phyloP scores from a whole-genome alignment of 1,140 invertebrate species.

The Phthorimaea operculella region DNA sequence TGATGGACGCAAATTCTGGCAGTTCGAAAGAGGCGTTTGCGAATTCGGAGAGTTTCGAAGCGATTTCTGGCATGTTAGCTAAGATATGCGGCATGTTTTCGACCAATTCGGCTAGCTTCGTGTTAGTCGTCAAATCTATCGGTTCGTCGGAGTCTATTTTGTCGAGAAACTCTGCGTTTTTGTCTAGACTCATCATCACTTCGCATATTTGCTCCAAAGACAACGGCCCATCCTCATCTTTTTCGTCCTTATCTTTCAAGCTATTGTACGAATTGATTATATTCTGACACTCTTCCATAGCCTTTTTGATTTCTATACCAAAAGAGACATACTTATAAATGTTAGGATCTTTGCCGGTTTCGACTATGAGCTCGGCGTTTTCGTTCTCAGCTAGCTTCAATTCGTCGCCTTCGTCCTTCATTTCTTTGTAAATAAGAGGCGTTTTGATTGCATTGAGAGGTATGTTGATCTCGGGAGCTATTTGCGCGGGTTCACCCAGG shows the following conservation, averaged over 20 bases:
- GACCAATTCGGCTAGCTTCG: slow-evolving; percentile 45
- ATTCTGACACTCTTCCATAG: slow-evolving; percentile 60
- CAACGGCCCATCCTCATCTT: slow-evolving; percentile 28
- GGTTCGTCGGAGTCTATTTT: slow-evolving; percentile 43
- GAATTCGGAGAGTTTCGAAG: slow-evolving; percentile 50
- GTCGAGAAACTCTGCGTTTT: slow-evolving; percentile 46
- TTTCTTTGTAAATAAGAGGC: slow-evolving; percentile 23
- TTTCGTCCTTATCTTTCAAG: slow-evolving; percentile 29
- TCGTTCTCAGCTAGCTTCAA: slow-evolving; percentile 13
- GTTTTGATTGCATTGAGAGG: slow-evolving; percentile 30
- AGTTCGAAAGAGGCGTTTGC: slow-evolving; percentile 49
- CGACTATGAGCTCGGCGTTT: not conserved
- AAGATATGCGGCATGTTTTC: slow-evolving; percentile 61
- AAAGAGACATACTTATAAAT: slow-evolving; percentile 52
- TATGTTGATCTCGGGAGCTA: slow-evolving; percentile 23
- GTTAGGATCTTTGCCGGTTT: slow-evolving; percentile 30
- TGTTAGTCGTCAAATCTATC: slow-evolving; percentile 36
- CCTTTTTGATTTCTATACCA: slow-evolving; percentile 56
- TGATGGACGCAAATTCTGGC: slow-evolving; percentile 54
- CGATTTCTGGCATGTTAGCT: slow-evolving; percentile 59
- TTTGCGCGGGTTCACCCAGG: slow-evolving; percentile 26
- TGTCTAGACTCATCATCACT: slow-evolving; percentile 54
- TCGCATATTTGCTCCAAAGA: slow-evolving; percentile 56
- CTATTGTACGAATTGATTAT: slow-evolving; percentile 57
- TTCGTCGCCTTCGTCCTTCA: slow-evolving; percentile 17